Evolutionary conservation across 2,797 vertebrate species (phyloP), one percentile per base, ranked within the genome.

Genomic region (Hoplostethus atlanticus): DNA sequence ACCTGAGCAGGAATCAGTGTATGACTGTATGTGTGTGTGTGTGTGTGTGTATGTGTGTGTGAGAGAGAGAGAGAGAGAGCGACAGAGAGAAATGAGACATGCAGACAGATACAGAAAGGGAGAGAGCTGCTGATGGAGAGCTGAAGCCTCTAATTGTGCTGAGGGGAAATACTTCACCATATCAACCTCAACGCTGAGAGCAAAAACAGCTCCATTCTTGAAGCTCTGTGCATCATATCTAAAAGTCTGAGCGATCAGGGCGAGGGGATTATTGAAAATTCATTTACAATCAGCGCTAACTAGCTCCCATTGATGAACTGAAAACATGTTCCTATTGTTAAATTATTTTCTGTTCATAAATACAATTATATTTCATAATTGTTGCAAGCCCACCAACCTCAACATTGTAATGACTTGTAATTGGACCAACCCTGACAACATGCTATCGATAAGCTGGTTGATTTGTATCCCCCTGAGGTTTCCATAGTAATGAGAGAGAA

Each of bases 31-130:
- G 31, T 34, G 31, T 34, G 31, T 34, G 31, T 34, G 31, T 34
- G 31, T 34, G 31, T 4, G 4, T 34, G 31, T 34, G 31, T 34
- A 2, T 34, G 31, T 34, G 31, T 34, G 31, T 34, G 31, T 34
- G 52, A 34, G 75, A 83, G 68, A 71, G 80, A 77, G 81, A 83
- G 54, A 69, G 63, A 72, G 65, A 64, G 73, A 83, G 73, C 82
- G 52, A 38, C 74, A 84, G 68, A 71, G 80, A 77, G 81, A 69
- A 52, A 81, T 67, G 71, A 87, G 73, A 86, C 77, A 38, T 80
- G 59, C 65, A 76, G 70, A 88, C 75, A 67, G 86, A 77, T 73
- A 55, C 67, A 73, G 74, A 81, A 42, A 68, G 55, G 46, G 75
- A 53, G 75, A 73, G 58, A 58, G 59, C 30, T 58, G 71, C 64